These are phyloP conservation scores for Lycophotia porphyrea DNA, from an alignment of 2,888 invertebrate species.

Conservation along the genomic window DNA sequence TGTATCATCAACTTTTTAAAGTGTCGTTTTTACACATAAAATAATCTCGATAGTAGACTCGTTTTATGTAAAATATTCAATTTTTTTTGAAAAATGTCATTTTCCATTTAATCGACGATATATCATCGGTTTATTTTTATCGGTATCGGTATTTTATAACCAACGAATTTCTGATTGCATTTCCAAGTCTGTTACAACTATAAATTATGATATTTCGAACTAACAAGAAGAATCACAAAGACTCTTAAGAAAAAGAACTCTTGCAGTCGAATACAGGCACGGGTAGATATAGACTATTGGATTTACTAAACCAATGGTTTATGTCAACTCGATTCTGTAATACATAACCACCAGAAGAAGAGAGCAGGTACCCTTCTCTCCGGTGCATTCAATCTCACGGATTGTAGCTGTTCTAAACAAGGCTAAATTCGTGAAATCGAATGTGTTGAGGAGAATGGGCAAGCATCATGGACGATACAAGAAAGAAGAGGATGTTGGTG, in stretches of 20 bases:
- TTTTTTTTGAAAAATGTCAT: no score
- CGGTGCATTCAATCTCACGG: conserved; percentile 73
- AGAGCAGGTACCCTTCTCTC: conserved; percentile 31
- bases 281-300: not conserved
- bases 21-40: no score
- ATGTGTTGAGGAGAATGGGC: conserved; percentile 60
- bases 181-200: not conserved
- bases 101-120: no score
- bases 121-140: no score
- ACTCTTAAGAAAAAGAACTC: no score
- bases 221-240: not conserved
- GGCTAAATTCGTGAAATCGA: conserved; percentile 84
- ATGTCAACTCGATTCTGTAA: not conserved
- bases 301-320: not conserved
- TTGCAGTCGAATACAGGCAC: not conserved
- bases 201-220: not conserved
- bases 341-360: not conserved
- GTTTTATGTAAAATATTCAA: no score
- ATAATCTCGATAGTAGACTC: no score
- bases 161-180: not conserved
- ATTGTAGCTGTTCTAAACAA: conserved; percentile 58
- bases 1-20: no score
- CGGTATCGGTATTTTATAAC: not conserved
- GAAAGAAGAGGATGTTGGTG: not conserved
- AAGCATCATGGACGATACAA: not conserved